Percentiles rank a stretch among this genome's conserved stretches.
These are phyloP conservation scores for Yponomeuta evonymella DNA, from an alignment of 2,888 invertebrate genomes.

Conservation along the genomic window DNA sequence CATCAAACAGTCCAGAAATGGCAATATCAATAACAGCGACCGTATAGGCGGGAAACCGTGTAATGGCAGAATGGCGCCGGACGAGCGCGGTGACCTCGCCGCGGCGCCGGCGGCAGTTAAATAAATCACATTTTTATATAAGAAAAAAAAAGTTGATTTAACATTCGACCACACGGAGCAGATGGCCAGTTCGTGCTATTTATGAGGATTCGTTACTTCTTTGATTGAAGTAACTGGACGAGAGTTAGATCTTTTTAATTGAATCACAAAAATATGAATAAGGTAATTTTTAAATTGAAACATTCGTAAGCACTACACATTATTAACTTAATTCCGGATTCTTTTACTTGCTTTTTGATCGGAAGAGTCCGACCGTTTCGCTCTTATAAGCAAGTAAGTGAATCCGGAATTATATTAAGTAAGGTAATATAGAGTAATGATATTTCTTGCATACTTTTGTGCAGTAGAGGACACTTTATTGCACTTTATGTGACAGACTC, in stretches of 20 bases:
- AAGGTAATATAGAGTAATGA: too few relatives aligned
- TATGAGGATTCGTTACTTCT: slow-evolving; percentile 2
- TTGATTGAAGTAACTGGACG: not conserved
- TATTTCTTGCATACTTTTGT: not conserved
- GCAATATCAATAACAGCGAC: slow-evolving; percentile 12
- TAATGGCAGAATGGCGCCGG: slow-evolving; percentile 33
- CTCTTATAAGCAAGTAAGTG: too few relatives aligned
- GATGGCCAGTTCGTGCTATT: slow-evolving; percentile 33
- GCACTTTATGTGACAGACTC: not conserved
- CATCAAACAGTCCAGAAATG: slow-evolving; percentile 8
- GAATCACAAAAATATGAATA: not conserved
- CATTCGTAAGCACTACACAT: too few relatives aligned
- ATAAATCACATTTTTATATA: slow-evolving; percentile 40
- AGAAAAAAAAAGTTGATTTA: slow-evolving; percentile 44
- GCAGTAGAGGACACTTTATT: not conserved
- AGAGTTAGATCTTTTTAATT: not conserved
- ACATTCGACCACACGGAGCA: slow-evolving; percentile 40
- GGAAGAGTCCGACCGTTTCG: too few relatives aligned
- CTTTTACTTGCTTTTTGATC: too few relatives aligned
- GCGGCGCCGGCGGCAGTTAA: slow-evolving; percentile 44
- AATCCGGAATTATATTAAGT: too few relatives aligned
- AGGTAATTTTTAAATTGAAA: too few relatives aligned
- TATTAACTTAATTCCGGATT: too few relatives aligned
- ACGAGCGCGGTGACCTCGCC: slow-evolving; percentile 42
- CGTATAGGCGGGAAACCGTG: slow-evolving; percentile 13